Evolutionary conservation across 2,888 invertebrate genomes (phyloP).

Genomic region (Cosmorhoe ocellata): DNA sequence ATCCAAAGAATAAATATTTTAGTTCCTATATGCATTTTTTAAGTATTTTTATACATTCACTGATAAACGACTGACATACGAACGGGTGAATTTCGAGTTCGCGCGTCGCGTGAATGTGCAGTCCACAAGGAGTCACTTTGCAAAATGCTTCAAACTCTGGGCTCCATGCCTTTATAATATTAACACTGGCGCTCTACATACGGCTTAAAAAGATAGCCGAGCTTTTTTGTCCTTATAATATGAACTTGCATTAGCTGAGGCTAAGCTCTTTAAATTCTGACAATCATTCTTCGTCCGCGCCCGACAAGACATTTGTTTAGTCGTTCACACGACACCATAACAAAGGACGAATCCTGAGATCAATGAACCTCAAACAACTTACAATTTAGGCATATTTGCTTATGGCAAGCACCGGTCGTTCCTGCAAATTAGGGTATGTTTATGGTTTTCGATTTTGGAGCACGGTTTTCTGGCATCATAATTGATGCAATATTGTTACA

Average conservation of each 20-base stretch:
- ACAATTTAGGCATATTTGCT: slow-evolving; percentile 34
- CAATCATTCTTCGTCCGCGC: slow-evolving; percentile 55
- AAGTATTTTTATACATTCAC: slow-evolving; percentile 50
- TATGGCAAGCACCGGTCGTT: slow-evolving; percentile 14
- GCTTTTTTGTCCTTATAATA: slow-evolving; percentile 77
- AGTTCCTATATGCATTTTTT: slow-evolving; percentile 54
- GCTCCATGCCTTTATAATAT: slow-evolving; percentile 76
- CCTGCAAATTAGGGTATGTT: slow-evolving; percentile 16
- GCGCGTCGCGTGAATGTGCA: slow-evolving; percentile 68
- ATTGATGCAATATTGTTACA: too few relatives aligned
- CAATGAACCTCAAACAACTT: slow-evolving; percentile 51
- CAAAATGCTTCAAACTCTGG: slow-evolving; percentile 72
- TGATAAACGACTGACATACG: slow-evolving; percentile 32
- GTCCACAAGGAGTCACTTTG: slow-evolving; percentile 72
- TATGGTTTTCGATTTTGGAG: slow-evolving; percentile 18
- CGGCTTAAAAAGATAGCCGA: slow-evolving; percentile 73
- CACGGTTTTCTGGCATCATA: slow-evolving; percentile 11
- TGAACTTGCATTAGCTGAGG: slow-evolving; percentile 58
- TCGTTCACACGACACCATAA: slow-evolving; percentile 48
- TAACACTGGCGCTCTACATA: slow-evolving; percentile 72
- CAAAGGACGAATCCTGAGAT: slow-evolving; percentile 51
- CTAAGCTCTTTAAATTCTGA: slow-evolving; percentile 63
- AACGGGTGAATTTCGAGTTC: slow-evolving; percentile 27
- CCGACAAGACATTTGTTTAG: slow-evolving; percentile 54
- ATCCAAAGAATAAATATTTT: slow-evolving; percentile 56